Base-by-base conservation (phyloP, 2,888 invertebrate species). In the Anoplius nigerrimus region DNA sequence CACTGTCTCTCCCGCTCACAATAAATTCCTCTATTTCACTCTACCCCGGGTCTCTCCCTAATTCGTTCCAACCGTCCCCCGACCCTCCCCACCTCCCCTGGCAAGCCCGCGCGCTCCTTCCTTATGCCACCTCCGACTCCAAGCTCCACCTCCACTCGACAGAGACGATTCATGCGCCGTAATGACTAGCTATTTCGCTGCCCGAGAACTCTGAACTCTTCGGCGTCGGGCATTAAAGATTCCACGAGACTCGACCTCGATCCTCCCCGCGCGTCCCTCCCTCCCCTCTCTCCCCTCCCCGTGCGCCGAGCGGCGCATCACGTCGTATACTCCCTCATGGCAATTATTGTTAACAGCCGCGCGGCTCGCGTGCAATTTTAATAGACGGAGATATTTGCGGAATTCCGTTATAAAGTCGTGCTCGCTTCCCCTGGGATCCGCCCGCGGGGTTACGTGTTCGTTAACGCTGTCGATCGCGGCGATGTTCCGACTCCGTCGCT, bases 101-200 rank as follows among this genome's bases (percentile, higher is more conserved):
- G 34, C 48, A 16, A 2, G 42, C 13, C 42, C 42, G 13, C 48
- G 67, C 62, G 62, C 62, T 54, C 6, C 62, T 63, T 70, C 52
- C 54, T 64, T 60, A 46, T 58, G 57, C 54, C 22, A 27, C 45
- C 72, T 62, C 69, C 71, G 57, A 71, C 71, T 68, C 71, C 71
- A 22, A n/a, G 54, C 16, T 27, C 53, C 59, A 43, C 54, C 70
- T 59, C 64, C 70, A 58, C 69, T 71, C 71, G 70, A 63, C 71
- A 59, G 66, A 66, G 72, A 79, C 79, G 78, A 79, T 79, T 79
- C 78, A 75, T 77, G 77, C 71, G 66, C 72, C 73, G 70, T 79
- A 79, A 79, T 79, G 79, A 79, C 78, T 72, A 75, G 79, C 79
- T 79, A 79, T 79, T 79, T 79, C 75, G 77, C 69, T 59, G 79